Percentiles rank a stretch among this genome's conserved stretches.
Evolutionary conservation across 2,113 vertebrate species (phyloP).

Genomic region (Pseudois nayaur): DNA sequence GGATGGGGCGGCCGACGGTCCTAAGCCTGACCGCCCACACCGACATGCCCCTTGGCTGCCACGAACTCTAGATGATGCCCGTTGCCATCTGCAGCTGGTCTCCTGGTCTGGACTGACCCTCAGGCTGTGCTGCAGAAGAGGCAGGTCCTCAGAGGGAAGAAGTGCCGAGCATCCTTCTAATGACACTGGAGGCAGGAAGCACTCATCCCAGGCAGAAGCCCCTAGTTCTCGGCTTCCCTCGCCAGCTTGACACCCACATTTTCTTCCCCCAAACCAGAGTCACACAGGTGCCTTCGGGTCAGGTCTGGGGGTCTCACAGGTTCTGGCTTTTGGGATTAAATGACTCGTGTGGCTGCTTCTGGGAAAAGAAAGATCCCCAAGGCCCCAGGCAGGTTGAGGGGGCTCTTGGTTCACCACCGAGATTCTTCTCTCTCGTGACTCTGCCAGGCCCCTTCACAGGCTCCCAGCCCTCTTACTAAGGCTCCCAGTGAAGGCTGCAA

Average conservation of each 20-base stretch:
- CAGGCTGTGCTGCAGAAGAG: neutral
- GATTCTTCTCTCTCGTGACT: neutral
- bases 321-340: neutral
- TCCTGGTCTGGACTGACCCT: neutral
- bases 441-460: neutral
- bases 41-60: too few relatives aligned
- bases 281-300: neutral
- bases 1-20: too few relatives aligned
- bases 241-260: rapidly evolving
- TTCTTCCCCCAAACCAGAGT: neutral
- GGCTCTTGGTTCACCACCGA: neutral
- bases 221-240: neutral
- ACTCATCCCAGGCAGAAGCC: neutral
- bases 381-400: neutral
- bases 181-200: neutral
- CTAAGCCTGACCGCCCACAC: too few relatives aligned
- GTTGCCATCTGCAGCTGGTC: neutral
- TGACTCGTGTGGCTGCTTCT: neutral
- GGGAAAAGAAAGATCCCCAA: neutral
- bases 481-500: neutral
- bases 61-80: neutral
- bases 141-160: neutral
- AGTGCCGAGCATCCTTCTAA: neutral
- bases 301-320: neutral
- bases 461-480: neutral